Evolutionary conservation across 2,888 invertebrate species (phyloP), one percentile per base, ranked within the genome.

Genomic region (Lochmaea capreae): DNA sequence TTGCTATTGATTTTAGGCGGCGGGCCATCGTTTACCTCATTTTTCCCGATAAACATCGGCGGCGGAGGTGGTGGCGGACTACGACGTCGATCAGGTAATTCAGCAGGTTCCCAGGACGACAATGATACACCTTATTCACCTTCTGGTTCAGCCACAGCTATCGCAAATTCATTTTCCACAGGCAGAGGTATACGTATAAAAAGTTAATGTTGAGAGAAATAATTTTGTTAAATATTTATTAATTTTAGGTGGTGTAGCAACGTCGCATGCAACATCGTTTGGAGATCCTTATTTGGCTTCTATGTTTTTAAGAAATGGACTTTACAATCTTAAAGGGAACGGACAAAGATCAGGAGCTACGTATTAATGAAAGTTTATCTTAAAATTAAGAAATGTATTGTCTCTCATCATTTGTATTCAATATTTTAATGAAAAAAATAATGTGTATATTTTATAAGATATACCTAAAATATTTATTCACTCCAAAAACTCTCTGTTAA

Each of bases 131-230:
- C 73, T 11, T 87, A 88, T 22, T 87, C 87, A n/a, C 89, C 90
- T 0, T 67, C 79, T 6, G 91, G 91, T 4, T 89, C 90, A 0
- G 90, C 92, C 12, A 92, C 92, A 0, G 93, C 93, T 2, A 90
- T 93, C 18, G 93, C 93, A 42, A 93, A 93, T 82, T 92, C 93
- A 72, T 93, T 91, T 84, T 93, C 93, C 83, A 93, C 93, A 0
- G 91, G 92, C 1, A 90, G 46, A 59, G 71, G 71, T 71, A 57
- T 22, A 16, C 6, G 9, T 6, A 43, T 65, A 46, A 16, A 18
- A 46, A 12, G n/a, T 10, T 14, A 66, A 33, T 46, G 6, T 46
- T 12, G 11, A 12, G 12, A 46, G 5, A 46, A 46, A 46, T 12
- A 46, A 0, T 46, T 46, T 46, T 46, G 14, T 12, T 59, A 9